These are phyloP conservation scores for Pilophorus perplexus DNA, from an alignment of 2,888 invertebrate genomes.

Conservation along the genomic window DNA sequence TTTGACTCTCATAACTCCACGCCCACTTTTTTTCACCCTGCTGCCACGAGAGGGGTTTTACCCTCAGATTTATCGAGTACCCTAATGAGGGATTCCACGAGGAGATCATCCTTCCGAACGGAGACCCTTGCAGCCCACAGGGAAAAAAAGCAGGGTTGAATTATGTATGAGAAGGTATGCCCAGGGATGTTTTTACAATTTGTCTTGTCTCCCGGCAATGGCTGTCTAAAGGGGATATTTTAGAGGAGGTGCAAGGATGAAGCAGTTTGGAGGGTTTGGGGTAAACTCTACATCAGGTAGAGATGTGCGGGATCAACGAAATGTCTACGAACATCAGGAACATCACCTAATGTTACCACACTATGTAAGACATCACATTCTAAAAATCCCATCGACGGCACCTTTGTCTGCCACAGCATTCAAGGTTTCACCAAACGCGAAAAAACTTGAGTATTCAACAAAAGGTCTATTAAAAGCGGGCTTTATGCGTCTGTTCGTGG, in stretches of 20 bases:
- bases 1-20: not conserved
- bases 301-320: conserved; percentile 6
- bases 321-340: too few relatives aligned
- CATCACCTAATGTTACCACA: too few relatives aligned
- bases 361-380: too few relatives aligned
- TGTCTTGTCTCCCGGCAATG: conserved; percentile 31
- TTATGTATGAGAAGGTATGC: conserved; percentile 41
- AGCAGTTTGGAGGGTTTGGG: conserved; percentile 1
- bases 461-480: too few relatives aligned
- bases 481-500: too few relatives aligned
- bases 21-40: not conserved
- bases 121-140: conserved; percentile 1
- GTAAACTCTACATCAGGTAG: conserved; percentile 2
- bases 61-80: conserved; percentile 39
- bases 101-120: conserved; percentile 21
- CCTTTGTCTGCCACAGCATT: too few relatives aligned
- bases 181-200: conserved; percentile 42
- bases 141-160: conserved; percentile 25
- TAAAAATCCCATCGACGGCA: too few relatives aligned
- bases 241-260: not conserved
- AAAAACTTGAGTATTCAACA: too few relatives aligned
- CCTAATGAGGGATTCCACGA: conserved; percentile 40
- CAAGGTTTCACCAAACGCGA: too few relatives aligned
- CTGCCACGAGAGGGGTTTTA: not conserved
- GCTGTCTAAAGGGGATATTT: not conserved